Percentiles rank a stretch among this genome's conserved stretches.
phyloP scores from a whole-genome alignment of 2,113 vertebrate species.

The Macheiramphus alcinus region DNA sequence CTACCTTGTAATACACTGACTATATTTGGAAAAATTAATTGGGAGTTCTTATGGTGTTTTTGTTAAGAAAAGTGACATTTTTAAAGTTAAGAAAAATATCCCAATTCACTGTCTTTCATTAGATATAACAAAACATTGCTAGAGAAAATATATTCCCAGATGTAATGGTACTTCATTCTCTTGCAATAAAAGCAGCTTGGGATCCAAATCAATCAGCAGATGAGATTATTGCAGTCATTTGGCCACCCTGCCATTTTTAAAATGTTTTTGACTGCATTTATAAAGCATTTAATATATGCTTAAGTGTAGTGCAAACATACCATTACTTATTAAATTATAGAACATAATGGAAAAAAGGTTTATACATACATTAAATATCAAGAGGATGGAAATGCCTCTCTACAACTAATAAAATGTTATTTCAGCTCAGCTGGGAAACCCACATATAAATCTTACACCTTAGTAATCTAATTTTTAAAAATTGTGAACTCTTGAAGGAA shows the following conservation, averaged over 20 bases:
- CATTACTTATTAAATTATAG: background rate
- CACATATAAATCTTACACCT: background rate
- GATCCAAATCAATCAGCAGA: conserved; percentile 44
- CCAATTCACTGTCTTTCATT: conserved; percentile 68
- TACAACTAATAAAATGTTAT: background rate
- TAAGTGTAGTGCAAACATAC: background rate
- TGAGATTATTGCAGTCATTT: conserved; percentile 34
- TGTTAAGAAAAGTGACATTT: conserved; percentile 75
- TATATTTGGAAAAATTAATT: conserved; percentile 82
- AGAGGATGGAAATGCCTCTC: conserved; percentile 2
- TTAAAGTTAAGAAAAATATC: conserved; percentile 73
- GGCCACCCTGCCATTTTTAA: background rate
- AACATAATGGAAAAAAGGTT: background rate
- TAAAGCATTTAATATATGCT: conserved; percentile 15
- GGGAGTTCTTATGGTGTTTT: conserved; percentile 72
- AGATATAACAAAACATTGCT: conserved; percentile 68
- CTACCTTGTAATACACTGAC: conserved; percentile 49
- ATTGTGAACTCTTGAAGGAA: background rate
- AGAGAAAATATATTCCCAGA: conserved; percentile 57
- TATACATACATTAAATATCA: background rate
- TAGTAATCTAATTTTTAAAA: conserved; percentile 1
- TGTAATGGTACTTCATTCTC: conserved; percentile 53
- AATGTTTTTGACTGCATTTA: conserved; percentile 10
- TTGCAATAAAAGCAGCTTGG: conserved; percentile 38
- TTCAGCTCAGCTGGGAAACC: background rate